Evolutionary conservation across 2,797 vertebrate genomes (phyloP).

Genomic region (Rhinophrynus dorsalis): DNA sequence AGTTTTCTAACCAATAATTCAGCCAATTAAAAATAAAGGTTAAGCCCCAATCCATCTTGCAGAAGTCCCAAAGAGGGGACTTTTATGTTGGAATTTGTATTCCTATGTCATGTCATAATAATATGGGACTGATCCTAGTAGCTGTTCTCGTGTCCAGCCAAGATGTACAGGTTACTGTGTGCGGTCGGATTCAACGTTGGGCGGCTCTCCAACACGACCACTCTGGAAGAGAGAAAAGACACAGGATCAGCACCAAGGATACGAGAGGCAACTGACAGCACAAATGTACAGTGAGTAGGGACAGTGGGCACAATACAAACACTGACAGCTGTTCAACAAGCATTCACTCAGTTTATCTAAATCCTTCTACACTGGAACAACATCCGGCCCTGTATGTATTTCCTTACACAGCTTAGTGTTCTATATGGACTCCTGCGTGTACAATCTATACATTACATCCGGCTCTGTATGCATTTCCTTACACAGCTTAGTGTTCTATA

Average conservation of each 20-base stretch:
- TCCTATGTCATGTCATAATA: slow-evolving; percentile 35
- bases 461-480: too few relatives aligned
- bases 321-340: too few relatives aligned
- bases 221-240: slow-evolving; percentile 70
- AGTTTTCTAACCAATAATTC: slow-evolving; percentile 58
- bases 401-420: too few relatives aligned
- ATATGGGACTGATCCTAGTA: slow-evolving; percentile 73
- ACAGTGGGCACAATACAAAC: too few relatives aligned
- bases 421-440: too few relatives aligned
- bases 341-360: too few relatives aligned
- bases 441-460: too few relatives aligned
- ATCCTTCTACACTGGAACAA: too few relatives aligned
- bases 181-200: slow-evolving; percentile 92
- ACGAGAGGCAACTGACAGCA: too few relatives aligned
- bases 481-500: too few relatives aligned
- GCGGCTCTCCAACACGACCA: slow-evolving; percentile 94
- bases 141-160: slow-evolving; percentile 97
- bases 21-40: slow-evolving; percentile 44
- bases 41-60: slow-evolving; percentile 48
- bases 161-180: slow-evolving; percentile 96
- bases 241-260: neutral
- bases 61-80: slow-evolving; percentile 45
- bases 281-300: too few relatives aligned
- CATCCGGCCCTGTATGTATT: too few relatives aligned
- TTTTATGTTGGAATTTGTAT: slow-evolving; percentile 41